Conservation (phyloP, 1,140 invertebrate species). For the Drosophila teissieri region DNA sequence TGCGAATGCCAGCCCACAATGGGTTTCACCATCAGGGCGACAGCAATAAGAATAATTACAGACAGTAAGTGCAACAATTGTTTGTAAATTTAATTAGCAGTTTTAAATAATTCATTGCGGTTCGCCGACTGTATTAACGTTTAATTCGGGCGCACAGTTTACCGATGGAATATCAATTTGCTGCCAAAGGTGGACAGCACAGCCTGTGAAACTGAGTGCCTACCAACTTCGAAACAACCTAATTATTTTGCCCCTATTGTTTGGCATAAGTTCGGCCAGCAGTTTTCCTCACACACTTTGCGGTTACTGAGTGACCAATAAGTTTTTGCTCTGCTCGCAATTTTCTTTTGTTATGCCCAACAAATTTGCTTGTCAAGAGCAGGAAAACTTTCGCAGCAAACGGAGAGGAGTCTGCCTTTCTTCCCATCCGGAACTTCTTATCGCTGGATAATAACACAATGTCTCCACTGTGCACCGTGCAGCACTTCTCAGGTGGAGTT, state of each 20-base stretch:
- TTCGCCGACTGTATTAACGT: slow-evolving; percentile 11
- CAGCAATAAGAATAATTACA: slow-evolving; percentile 45
- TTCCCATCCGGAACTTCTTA: slow-evolving; percentile 19
- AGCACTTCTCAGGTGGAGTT: slow-evolving; percentile 26
- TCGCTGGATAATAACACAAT: slow-evolving; percentile 56
- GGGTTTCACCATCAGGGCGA: slow-evolving; percentile 23
- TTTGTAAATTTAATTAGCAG: slow-evolving; percentile 46
- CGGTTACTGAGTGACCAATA: slow-evolving; percentile 39
- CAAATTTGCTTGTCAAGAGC: slow-evolving; percentile 46
- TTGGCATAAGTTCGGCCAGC: slow-evolving; percentile 13
- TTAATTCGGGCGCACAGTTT: slow-evolving; percentile 6
- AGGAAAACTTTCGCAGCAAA: slow-evolving; percentile 36
- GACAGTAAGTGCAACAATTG: slow-evolving; percentile 30
- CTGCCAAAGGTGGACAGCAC: neutral
- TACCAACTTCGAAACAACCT: slow-evolving; percentile 8
- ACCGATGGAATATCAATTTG: slow-evolving; percentile 29
- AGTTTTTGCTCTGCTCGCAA: slow-evolving; percentile 24
- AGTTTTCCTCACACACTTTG: slow-evolving; percentile 17
- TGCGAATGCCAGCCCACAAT: slow-evolving; percentile 51
- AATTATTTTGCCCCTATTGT: slow-evolving; percentile 35
- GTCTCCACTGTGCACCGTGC: slow-evolving; percentile 10
- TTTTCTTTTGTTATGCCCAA: slow-evolving; percentile 34
- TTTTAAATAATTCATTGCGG: slow-evolving; percentile 45
- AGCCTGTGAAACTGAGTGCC: neutral
- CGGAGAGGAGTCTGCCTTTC: neutral